Conservation (phyloP, 2,797 vertebrate species). For the Cuniculus paca region DNA sequence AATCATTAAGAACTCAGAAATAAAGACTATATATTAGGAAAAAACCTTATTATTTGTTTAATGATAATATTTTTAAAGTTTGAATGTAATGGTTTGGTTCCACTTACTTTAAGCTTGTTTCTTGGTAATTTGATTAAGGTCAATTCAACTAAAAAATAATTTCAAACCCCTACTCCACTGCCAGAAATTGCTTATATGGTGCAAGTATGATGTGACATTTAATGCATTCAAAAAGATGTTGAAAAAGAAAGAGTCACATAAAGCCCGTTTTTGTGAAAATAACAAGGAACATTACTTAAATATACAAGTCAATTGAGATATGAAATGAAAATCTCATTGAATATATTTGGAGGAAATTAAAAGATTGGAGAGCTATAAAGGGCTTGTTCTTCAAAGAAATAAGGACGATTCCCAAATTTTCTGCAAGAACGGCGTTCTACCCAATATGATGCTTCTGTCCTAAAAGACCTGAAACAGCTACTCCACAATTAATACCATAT, state of each 20-base stretch:
- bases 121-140: neutral
- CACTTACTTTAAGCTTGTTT: neutral
- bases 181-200: neutral
- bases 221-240: constrained; percentile 33
- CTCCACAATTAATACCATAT: neutral
- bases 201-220: neutral
- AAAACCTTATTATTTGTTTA: neutral
- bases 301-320: neutral
- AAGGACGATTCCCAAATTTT: neutral
- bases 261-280: neutral
- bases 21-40: neutral
- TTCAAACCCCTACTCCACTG: neutral
- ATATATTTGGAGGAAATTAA: constrained; percentile 42
- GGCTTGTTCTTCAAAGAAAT: constrained; percentile 4
- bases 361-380: neutral
- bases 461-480: constrained; percentile 11
- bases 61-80: neutral
- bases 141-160: neutral
- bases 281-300: constrained; percentile 39
- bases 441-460: neutral
- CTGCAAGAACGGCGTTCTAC: neutral
- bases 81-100: neutral
- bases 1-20: constrained; percentile 19
- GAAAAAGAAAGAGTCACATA: neutral
- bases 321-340: constrained; percentile 49